Conservation (phyloP, 2,888 invertebrate species). For the Apotomis turbidana region DNA sequence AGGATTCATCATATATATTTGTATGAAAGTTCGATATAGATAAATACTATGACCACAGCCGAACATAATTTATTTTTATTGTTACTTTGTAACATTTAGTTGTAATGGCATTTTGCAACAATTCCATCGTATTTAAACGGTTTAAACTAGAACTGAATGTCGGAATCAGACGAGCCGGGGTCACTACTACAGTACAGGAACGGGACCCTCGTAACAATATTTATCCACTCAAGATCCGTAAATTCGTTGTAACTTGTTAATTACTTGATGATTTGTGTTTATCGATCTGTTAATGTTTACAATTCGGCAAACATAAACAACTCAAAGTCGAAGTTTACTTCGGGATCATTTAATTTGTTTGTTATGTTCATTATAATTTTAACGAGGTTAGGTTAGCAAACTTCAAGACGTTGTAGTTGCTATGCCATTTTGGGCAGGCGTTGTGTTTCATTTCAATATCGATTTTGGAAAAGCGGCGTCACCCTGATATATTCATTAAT, state of each 20-base stretch:
- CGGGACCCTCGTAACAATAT: slow-evolving; percentile 21
- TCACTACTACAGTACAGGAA: neutral
- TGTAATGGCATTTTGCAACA: neutral
- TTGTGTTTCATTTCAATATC: neutral
- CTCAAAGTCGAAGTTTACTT: slow-evolving; percentile 9
- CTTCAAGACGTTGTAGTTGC: slow-evolving; percentile 1
- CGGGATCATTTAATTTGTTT: neutral
- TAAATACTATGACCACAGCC: no score
- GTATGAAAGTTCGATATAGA: no score
- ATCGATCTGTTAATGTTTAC: slow-evolving; percentile 29
- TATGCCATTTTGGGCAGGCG: slow-evolving; percentile 11
- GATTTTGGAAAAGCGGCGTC: no score
- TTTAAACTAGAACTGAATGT: neutral
- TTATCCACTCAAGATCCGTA: slow-evolving; percentile 21
- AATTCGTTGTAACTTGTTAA: slow-evolving; percentile 24
- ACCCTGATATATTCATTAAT: no score
- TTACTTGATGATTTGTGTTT: slow-evolving; percentile 35
- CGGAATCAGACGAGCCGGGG: neutral
- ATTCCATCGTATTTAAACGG: neutral
- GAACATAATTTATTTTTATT: no score
- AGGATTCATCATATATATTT: no score
- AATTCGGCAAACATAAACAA: slow-evolving; percentile 26
- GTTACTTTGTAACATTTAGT: no score
- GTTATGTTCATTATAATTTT: slow-evolving; percentile 2
- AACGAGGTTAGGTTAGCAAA: neutral